Base-by-base conservation (phyloP, 2,113 vertebrate genomes). In the Mirza zaza region DNA sequence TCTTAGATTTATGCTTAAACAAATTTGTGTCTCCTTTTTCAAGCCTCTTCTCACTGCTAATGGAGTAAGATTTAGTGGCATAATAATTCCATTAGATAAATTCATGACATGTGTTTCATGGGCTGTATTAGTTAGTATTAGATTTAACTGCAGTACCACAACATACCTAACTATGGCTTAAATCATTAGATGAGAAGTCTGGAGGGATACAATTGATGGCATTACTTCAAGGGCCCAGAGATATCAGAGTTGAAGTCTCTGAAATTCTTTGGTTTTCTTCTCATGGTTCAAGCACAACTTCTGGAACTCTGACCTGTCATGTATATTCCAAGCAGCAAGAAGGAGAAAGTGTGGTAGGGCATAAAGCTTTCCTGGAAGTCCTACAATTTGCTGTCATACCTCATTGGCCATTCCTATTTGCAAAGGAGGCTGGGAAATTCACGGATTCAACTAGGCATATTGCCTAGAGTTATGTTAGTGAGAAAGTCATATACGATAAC, bases 1-100 rank as follows among this genome's bases (percentile, higher is more conserved):
- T 95, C 55, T 96, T 97, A 68, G 21, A n/a, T 79, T 94, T 86
- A 59, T 61, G 17, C 29, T 86, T 92, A 27, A 91, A 34, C 14
- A 93, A 68, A 91, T 87, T 48, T 90, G 21, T 63, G 23, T 71
- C 29, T 94, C 8, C 29, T 81, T 95, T 84, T 42, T 39, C n/a
- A 93, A 27, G 17, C 6, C 55, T 23, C 15, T 68, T 96, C 8
- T 87, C 27, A 80, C 15, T 20, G 39, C 13, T 23, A 95, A 82
- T 65, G 15, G 42, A 79, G 18, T 91, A 20, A 93, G 95, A 92
- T 76, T 77, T 83, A 75, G 42, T 50, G 92, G 50, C 17, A n/a
- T 94, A 81, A 50, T 57, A 79, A 57, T 90, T 92, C 36, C 32
- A 42, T 57, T 93, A n/a, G 8, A 83, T 50, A 90, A 85, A 82